phyloP scores from a whole-genome alignment of 2,113 vertebrate species.

The Antidorcas marsupialis region DNA sequence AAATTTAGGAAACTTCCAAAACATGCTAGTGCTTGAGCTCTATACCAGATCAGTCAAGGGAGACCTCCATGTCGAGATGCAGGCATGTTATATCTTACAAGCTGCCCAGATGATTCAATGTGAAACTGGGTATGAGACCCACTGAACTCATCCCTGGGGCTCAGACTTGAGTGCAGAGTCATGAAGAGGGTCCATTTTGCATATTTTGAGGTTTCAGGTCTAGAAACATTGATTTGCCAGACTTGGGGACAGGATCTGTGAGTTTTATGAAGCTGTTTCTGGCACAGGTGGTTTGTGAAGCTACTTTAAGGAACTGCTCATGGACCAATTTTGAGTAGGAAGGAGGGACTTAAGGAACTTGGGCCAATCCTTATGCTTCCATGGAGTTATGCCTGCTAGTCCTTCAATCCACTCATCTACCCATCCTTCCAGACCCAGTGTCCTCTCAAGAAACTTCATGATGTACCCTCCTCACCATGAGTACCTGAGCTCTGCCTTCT shows the following conservation, averaged over 20 bases:
- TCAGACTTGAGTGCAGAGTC: background rate
- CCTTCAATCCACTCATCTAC: background rate
- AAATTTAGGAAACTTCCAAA: background rate
- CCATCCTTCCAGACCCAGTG: background rate
- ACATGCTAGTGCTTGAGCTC: background rate
- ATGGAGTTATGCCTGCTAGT: accelerated
- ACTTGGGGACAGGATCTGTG: background rate
- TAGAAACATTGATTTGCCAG: background rate
- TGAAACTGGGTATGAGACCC: background rate
- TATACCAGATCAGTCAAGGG: background rate
- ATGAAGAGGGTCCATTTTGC: background rate
- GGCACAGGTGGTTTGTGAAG: background rate
- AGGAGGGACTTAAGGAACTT: background rate
- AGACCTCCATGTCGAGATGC: background rate
- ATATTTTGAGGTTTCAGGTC: background rate
- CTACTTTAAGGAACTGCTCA: background rate
- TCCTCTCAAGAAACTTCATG: background rate
- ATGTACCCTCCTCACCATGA: background rate
- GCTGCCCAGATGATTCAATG: background rate
- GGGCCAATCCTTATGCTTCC: background rate
- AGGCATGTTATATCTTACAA: background rate
- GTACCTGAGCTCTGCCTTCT: background rate
- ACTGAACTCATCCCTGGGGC: background rate
- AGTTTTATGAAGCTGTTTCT: background rate
- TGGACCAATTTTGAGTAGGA: background rate